Evolutionary conservation across 2,113 vertebrate genomes (phyloP).

Genomic region (Aptenodytes patagonicus): DNA sequence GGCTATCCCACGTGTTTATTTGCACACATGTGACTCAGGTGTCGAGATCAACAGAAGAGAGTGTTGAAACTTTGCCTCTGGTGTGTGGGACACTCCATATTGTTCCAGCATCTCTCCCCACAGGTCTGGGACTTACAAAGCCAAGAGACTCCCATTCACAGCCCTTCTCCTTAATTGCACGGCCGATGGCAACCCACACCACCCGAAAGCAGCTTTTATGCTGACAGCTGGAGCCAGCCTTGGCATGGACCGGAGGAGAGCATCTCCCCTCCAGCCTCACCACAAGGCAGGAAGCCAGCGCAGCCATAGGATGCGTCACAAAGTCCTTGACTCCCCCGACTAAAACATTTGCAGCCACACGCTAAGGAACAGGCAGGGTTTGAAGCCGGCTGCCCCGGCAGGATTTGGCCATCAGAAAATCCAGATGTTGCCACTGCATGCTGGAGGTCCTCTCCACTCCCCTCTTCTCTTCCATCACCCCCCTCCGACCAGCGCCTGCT

Average conservation of each 20-base stretch:
- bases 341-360: not conserved
- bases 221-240: not conserved
- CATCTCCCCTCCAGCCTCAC: not conserved
- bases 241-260: not conserved
- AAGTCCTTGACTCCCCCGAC: not conserved
- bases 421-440: not conserved
- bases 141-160: not conserved
- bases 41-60: not conserved
- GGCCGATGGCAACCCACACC: not conserved
- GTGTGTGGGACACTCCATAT: not conserved
- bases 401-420: not conserved
- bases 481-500: not conserved
- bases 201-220: not conserved
- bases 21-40: fast-evolving
- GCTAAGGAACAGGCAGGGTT: not conserved
- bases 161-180: not conserved
- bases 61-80: not conserved
- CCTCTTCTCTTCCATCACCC: not conserved
- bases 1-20: fast-evolving
- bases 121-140: not conserved
- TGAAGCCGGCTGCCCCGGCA: not conserved
- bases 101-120: not conserved
- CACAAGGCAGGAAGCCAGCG: not conserved
- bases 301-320: not conserved
- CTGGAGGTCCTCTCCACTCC: not conserved